Evolutionary conservation across 1,140 invertebrate genomes (phyloP).

Genomic region (Eumeta japonica): DNA sequence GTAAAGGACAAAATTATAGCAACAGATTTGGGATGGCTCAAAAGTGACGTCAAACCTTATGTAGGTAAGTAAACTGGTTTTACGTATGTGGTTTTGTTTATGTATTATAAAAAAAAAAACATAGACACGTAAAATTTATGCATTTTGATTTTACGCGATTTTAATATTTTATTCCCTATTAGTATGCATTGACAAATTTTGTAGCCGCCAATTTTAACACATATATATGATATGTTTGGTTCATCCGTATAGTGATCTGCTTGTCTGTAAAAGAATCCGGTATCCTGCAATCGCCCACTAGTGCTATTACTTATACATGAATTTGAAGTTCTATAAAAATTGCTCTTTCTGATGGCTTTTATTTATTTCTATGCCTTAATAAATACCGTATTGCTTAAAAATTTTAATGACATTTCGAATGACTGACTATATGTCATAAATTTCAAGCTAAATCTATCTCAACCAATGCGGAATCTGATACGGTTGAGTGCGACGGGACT

Average conservation of each 20-base stretch:
- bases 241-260: too few relatives aligned
- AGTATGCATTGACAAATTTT: too few relatives aligned
- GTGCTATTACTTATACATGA: not conserved
- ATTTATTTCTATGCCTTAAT: too few relatives aligned
- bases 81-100: not conserved
- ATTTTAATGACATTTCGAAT: not conserved
- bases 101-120: not conserved
- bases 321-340: not conserved
- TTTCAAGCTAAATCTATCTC: not conserved
- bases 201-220: too few relatives aligned
- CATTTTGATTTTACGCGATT: too few relatives aligned
- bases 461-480: not conserved
- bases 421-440: not conserved
- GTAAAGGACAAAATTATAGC: slow-evolving; percentile 38
- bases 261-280: too few relatives aligned
- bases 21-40: slow-evolving; percentile 53
- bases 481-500: slow-evolving; percentile 56
- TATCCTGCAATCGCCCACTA: too few relatives aligned
- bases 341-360: not conserved
- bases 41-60: slow-evolving; percentile 43
- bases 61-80: slow-evolving; percentile 31
- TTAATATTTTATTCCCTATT: too few relatives aligned
- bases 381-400: too few relatives aligned
- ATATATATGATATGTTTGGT: too few relatives aligned
- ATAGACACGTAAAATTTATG: too few relatives aligned